A percentile compares a stretch with the other conserved stretches of the same genome.
These are phyloP conservation scores for Diarsia dahlii DNA, from an alignment of 2,888 invertebrate genomes.

Conservation along the genomic window DNA sequence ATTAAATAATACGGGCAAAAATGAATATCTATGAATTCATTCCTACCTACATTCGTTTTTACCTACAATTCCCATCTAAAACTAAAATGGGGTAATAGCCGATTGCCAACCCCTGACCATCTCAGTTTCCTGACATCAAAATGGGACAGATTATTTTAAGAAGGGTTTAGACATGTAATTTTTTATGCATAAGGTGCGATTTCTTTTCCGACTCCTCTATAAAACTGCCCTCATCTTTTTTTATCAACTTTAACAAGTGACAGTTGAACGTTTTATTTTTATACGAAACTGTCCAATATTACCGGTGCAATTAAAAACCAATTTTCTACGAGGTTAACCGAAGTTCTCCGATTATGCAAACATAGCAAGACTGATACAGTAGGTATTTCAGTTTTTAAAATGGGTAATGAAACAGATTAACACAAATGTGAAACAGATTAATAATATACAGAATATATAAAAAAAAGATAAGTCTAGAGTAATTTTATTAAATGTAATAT, in stretches of 20 bases:
- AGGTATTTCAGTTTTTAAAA: not conserved
- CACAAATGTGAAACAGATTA: not conserved
- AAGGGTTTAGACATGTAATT: slow-evolving; percentile 18
- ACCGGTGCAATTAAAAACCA: not conserved
- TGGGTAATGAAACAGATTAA: not conserved
- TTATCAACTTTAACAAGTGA: not conserved
- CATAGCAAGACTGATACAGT: not conserved
- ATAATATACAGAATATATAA: not conserved
- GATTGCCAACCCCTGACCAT: not conserved
- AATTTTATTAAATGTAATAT: not conserved
- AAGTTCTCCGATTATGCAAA: not conserved
- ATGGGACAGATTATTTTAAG: slow-evolving; percentile 20
- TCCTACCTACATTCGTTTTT: not conserved
- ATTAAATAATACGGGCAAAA: not conserved
- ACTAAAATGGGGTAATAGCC: not conserved
- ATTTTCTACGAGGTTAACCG: not conserved
- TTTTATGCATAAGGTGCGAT: slow-evolving; percentile 17
- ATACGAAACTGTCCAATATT: not conserved
- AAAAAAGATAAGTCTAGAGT: not conserved
- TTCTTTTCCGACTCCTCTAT: slow-evolving; percentile 2
- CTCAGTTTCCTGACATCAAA: slow-evolving; percentile 2
- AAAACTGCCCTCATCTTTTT: not conserved
- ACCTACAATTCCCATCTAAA: not conserved
- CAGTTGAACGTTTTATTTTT: slow-evolving; percentile 5
- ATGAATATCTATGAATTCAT: not conserved